Evolutionary conservation across 2,113 vertebrate genomes (phyloP), one percentile per base, ranked within the genome.

Genomic region (Dromiciops gliroides): DNA sequence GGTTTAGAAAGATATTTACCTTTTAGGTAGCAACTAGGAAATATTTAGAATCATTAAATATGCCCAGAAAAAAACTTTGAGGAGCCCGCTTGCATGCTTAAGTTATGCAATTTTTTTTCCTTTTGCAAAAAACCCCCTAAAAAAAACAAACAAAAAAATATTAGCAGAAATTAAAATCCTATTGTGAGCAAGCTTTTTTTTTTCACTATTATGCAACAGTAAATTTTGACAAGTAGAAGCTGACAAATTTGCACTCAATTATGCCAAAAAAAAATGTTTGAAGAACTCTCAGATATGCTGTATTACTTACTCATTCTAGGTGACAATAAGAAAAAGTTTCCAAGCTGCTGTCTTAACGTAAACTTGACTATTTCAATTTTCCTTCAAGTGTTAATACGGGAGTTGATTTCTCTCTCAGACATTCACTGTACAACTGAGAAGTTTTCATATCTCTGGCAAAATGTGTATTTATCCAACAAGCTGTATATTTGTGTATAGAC

Each of bases 331-430:
- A 95, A 94, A 96, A 96, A 95, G 94, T 0, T 93, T 98, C 97
- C 97, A 96, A 98, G 95, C 96, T 98, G 97, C 98, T 98, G 98
- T 98, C 98, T 97, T 97, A 97, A 95, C 96, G 95, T 98, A 96
- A 97, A 97, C 97, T 96, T 96, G 98, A 98, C 97, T 98, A 95
- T 97, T 98, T 90, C 95, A 96, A 96, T 95, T 97, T 98, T 97
- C 96, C 93, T 96, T 95, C 95, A 97, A 92, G 91, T 97, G 96
- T 97, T 96, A 96, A 96, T 95, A 90, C 97, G 97, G 96, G 98
- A 98, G 95, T 97, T 97, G 97, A 95, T 98, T 98, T 98, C 97
- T 98, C 97, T 98, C 97, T 98, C 98, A 92, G 98, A 97, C 97
- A 95, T 97, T 97, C 97, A 98, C 96, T 98, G 97, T 98, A 98